phyloP scores from a whole-genome alignment of 2,888 invertebrate species.

The Plebejus melissa region DNA sequence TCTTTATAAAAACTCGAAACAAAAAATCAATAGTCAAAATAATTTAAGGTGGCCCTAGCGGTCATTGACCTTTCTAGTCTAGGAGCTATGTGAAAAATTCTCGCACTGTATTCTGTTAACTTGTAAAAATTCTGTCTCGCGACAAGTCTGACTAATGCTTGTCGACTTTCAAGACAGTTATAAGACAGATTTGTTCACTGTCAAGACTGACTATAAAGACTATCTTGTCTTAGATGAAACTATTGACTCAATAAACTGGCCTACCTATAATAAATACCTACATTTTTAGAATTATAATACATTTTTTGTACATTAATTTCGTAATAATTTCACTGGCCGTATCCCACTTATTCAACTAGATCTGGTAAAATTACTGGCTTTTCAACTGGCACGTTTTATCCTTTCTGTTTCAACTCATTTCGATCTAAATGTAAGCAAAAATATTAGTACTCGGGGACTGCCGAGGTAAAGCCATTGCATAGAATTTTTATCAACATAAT shows the following conservation, averaged over 20 bases:
- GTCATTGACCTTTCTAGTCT: too few species aligned
- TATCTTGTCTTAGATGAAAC: background rate
- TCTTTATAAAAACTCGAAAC: too few species aligned
- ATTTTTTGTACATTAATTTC: conserved; percentile 73
- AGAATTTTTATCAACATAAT: too few species aligned
- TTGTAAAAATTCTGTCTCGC: background rate
- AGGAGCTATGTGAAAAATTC: too few species aligned
- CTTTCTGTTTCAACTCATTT: background rate
- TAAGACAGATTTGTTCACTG: background rate
- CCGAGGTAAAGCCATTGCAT: too few species aligned
- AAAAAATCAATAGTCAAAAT: too few species aligned
- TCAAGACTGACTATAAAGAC: too few species aligned
- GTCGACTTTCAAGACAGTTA: background rate
- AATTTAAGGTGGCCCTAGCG: too few species aligned
- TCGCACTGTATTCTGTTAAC: too few species aligned
- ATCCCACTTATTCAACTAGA: conserved; percentile 61
- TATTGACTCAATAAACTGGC: conserved; percentile 73
- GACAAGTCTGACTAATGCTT: background rate
- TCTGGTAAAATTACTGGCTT: conserved; percentile 48
- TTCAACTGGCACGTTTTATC: conserved; percentile 40
- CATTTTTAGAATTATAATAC: conserved; percentile 49
- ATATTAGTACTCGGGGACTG: background rate
- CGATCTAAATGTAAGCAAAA: background rate
- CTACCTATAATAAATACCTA: conserved; percentile 73
- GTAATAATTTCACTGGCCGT: conserved; percentile 68